Base-by-base conservation (phyloP, 2,113 vertebrate species). In the Coptodon rendalli region DNA sequence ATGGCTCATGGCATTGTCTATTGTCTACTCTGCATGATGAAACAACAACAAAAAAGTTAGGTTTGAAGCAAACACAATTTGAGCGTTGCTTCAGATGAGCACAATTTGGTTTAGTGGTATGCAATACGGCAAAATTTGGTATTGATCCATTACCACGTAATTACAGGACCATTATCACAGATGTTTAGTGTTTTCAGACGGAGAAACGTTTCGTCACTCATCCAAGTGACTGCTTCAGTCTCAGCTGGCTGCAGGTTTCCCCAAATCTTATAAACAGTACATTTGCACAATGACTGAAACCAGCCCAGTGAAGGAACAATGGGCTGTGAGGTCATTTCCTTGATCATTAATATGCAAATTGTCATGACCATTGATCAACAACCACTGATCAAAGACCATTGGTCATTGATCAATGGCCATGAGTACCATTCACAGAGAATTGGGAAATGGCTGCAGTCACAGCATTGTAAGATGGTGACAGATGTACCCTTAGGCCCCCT, bases 141-240 rank as follows among this genome's bases (percentile, higher is more conserved):
- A 22, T 2, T 13, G 11, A 22, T 40, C 34, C 63, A 68, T 38
- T 68, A 22, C 11, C 19, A 68, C 1, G 2, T 68, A 68, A 68
- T 40, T 40, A 68, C 63, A 68, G 34, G 34, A 13, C 34, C 63
- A 68, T 38, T 68, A 40, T 2, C 34, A 22, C 63, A 68, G 63
- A 38, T 10, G 29, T 61, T 61, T 61, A n/a, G 59, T 12, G 61
- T 66, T 12, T 36, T 36, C 31, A 66, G 31, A n/a, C 6, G 17
- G 31, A 1, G 0, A 36, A 36, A 36, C 5, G 0, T 63, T 36
- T 63, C 0, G 2, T 63, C 59, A 63, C 31, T 36, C 4, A 63
- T 63, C 59, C 59, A 63, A 63, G 59, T 36, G 9, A 63, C 31
- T 6, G 0, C 29, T 11, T 36, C 29, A 34, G 16, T 31, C 14